Base-by-base conservation (phyloP, 2,113 vertebrate genomes). In the Pterocles gutturalis region DNA sequence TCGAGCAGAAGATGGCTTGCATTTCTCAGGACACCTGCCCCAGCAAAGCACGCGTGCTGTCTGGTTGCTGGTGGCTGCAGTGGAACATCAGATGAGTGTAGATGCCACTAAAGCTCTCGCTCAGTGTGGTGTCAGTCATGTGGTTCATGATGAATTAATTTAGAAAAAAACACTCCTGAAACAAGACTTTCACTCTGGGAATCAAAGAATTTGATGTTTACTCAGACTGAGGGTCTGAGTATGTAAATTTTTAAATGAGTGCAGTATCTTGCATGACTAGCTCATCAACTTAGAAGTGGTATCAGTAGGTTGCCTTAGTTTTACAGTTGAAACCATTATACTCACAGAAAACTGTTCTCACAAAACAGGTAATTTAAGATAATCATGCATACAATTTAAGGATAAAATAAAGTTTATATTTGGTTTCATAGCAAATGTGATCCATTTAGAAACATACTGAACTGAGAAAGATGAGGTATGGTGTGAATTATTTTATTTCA, bases 121-220 rank as follows among this genome's bases (percentile, higher is more conserved):
- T 80, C 1, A 1, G 16, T 67, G 57, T 61, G 45, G 43, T 85
- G 61, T 57, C 89, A 93, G 78, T 87, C 53, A 20, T 69, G 67
- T 51, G 16, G 41, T 69, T 89, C 36, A 36, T 58, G 81, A 84
- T 76, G 31, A 91, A 87, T 93, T 89, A 9, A 76, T 91, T 89
- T 84, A 49, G 46, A 92, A 96, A 96, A 87, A 29, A 29, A 79
- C 89, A 20, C 21, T 62, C 36, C 26, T 51, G 62, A 77, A 93
- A 87, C 80, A 81, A 31, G 11, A 33, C 60, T 58, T 89, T 87
- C 41, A 21, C 18, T 46, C 36, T 72, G 36, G 41, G 73, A 91
- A 89, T 51, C n/a, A 55, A 90, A 67, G 53, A 77, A 71, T 92
- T 91, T 64, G 36, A 34, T 92, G 66, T 96, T 95, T 93, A 82